Conservation (phyloP, 2,888 invertebrate genomes). For the Athetis lepigone region DNA sequence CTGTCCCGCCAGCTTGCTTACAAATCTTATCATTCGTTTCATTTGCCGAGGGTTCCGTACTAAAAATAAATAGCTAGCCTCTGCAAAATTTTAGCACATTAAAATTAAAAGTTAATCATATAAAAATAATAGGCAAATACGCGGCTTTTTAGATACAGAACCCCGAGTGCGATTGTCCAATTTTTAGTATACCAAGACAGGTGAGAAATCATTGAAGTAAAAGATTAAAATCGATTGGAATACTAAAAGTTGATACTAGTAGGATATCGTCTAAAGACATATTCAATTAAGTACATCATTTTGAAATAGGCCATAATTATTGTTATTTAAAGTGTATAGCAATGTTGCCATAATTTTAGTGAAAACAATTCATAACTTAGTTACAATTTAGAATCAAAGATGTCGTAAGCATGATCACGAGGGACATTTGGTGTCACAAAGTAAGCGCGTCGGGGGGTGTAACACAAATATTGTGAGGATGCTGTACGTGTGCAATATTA, state of each 20-base stretch:
- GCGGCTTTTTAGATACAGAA: constrained; percentile 60
- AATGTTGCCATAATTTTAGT: constrained; percentile 66
- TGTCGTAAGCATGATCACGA: constrained; percentile 73
- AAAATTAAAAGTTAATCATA: constrained; percentile 43
- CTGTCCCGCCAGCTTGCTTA: constrained; percentile 66
- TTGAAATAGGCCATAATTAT: constrained; percentile 69
- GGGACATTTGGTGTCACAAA: constrained; percentile 65
- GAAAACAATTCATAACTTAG: constrained; percentile 55
- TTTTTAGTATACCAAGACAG: constrained; percentile 60
- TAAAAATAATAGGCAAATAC: constrained; percentile 53
- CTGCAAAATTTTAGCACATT: constrained; percentile 45
- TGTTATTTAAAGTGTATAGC: constrained; percentile 65
- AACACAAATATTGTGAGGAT: constrained; percentile 67
- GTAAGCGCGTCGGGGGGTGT: constrained; percentile 66
- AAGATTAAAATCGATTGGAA: constrained; percentile 39
- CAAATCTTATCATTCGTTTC: constrained; percentile 52
- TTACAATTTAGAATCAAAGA: constrained; percentile 53
- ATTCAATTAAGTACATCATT: constrained; percentile 51
- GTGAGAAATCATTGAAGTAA: constrained; percentile 43
- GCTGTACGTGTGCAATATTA: constrained; percentile 53
- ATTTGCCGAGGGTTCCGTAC: constrained; percentile 63
- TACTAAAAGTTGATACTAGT: constrained; percentile 66
- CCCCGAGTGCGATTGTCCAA: constrained; percentile 58
- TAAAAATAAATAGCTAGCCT: constrained; percentile 57
- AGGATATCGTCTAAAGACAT: constrained; percentile 69